These are phyloP conservation scores for Oreochromis tanganicae DNA, from an alignment of 2,113 vertebrate species.

Conservation along the genomic window DNA sequence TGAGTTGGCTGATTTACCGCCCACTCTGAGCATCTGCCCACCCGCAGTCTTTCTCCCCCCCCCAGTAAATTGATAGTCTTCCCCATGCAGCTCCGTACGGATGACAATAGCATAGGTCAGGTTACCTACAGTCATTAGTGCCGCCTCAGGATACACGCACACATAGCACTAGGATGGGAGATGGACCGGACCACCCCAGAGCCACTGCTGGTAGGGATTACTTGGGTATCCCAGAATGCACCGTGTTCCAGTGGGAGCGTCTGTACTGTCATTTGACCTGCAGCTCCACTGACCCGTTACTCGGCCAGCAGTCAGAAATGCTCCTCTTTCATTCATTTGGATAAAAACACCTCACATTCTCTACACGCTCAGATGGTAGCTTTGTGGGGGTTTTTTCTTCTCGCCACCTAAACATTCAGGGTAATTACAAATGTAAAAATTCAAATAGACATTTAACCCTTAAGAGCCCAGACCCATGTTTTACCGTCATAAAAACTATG, in stretches of 20 bases:
- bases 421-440: neutral
- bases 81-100: conserved; percentile 16
- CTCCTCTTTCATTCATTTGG: neutral
- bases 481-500: too few relatives aligned
- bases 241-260: conserved; percentile 18
- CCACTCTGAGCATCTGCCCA: conserved; percentile 43
- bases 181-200: conserved; percentile 71
- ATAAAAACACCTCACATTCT: neutral
- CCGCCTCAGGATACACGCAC: conserved; percentile 42
- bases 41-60: conserved; percentile 9
- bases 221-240: conserved; percentile 60
- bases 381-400: neutral
- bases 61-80: conserved; percentile 59
- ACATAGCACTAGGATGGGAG: conserved; percentile 44
- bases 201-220: conserved; percentile 61
- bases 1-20: conserved; percentile 19
- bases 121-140: conserved; percentile 71
- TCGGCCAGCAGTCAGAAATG: neutral
- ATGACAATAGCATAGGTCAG: conserved; percentile 63
- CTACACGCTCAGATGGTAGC: neutral
- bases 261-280: conserved; percentile 65
- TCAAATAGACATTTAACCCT: neutral
- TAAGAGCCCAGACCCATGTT: too few relatives aligned
- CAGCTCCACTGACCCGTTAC: conserved; percentile 43
- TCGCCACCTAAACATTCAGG: neutral